A percentile compares a stretch with the other conserved stretches of the same genome.
These are phyloP conservation scores for Manis javanica DNA, from an alignment of 2,797 vertebrate species.

Conservation along the genomic window DNA sequence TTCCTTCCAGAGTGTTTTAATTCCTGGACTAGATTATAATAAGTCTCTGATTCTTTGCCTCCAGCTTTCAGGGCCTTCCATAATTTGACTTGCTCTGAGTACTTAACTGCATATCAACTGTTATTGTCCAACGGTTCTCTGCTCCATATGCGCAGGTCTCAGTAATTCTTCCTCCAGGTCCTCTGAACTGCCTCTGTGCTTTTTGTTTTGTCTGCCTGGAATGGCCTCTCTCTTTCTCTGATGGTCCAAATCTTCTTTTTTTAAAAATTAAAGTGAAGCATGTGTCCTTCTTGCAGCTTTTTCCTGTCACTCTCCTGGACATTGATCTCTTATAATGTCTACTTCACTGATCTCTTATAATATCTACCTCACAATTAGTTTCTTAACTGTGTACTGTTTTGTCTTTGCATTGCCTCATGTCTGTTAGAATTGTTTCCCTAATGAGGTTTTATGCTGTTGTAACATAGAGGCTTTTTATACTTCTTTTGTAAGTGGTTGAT, in stretches of 20 bases:
- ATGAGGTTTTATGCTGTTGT: slow-evolving; percentile 40
- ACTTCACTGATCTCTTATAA: not conserved
- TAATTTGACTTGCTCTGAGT: not conserved
- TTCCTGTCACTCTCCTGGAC: not conserved
- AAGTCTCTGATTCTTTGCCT: slow-evolving; percentile 47
- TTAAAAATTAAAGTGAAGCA: not conserved
- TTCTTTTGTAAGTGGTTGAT: slow-evolving; percentile 45
- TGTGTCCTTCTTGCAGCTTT: not conserved
- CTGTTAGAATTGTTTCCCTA: slow-evolving; percentile 46
- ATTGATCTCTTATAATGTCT: not conserved
- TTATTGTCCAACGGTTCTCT: not conserved
- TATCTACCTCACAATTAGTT: not conserved
- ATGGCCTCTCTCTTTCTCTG: not conserved
- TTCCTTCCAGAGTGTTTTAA: slow-evolving; percentile 10
- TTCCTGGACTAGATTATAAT: slow-evolving; percentile 48
- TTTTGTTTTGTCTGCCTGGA: not conserved
- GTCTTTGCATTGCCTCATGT: slow-evolving; percentile 12
- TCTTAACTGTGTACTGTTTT: not conserved
- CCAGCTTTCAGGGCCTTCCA: not conserved
- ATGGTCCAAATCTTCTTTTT: not conserved
- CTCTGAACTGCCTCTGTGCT: not conserved
- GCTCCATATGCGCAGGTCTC: not conserved
- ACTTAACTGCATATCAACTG: not conserved
- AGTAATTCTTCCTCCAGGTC: not conserved
- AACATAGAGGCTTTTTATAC: not conserved